These are phyloP conservation scores for Bhutanitis thaidina DNA, from an alignment of 2,888 invertebrate genomes.

Conservation along the genomic window DNA sequence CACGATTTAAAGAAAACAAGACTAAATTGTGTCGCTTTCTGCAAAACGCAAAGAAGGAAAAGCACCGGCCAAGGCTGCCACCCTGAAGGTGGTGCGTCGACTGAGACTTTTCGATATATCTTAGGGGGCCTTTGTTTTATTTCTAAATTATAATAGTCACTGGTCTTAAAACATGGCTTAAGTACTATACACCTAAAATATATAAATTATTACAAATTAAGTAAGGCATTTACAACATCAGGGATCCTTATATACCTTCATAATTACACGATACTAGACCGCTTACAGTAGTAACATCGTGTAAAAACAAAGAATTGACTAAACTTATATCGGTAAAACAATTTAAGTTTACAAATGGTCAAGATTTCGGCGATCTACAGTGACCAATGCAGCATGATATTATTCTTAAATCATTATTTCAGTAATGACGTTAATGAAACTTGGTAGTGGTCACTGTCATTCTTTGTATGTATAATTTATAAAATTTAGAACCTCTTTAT, in stretches of 20 bases:
- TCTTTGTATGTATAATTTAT: conserved; percentile 46
- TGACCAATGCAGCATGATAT: conserved; percentile 60
- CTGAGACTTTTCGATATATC: conserved; percentile 57
- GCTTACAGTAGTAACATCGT: conserved; percentile 58
- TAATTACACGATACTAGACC: conserved; percentile 72
- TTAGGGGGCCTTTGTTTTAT: conserved; percentile 58
- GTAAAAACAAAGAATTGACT: conserved; percentile 76
- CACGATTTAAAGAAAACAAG: conserved; percentile 74
- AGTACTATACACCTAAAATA: conserved; percentile 80
- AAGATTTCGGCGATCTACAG: conserved; percentile 76
- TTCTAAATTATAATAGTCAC: conserved; percentile 78
- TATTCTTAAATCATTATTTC: neutral
- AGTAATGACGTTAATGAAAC: conserved; percentile 33
- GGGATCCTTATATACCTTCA: conserved; percentile 73
- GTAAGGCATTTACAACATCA: conserved; percentile 80
- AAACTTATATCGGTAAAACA: conserved; percentile 77
- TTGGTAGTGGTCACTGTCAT: conserved; percentile 62
- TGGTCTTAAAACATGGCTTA: conserved; percentile 80
- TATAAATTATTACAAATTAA: conserved; percentile 81
- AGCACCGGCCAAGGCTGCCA: conserved; percentile 56
- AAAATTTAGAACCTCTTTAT: conserved; percentile 63
- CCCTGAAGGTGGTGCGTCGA: conserved; percentile 42
- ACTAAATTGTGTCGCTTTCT: conserved; percentile 58
- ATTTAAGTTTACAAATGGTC: conserved; percentile 74
- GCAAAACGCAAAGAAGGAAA: conserved; percentile 62